These are phyloP conservation scores for Cataglyphis altisquamis DNA, from an alignment of 2,888 invertebrate species.

Conservation along the genomic window DNA sequence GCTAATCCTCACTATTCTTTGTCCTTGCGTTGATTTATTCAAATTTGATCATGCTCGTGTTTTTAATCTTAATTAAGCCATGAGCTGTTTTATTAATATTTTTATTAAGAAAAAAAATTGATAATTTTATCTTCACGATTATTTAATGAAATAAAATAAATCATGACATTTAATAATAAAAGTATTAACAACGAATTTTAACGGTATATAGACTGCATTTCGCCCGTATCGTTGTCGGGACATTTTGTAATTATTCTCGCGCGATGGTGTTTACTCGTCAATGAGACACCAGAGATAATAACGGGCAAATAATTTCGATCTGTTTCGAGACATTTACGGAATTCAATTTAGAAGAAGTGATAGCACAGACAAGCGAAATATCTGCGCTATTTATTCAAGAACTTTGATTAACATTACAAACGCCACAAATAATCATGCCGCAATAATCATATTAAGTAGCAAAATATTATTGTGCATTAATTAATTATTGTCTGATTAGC, in stretches of 20 bases:
- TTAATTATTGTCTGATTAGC: not conserved
- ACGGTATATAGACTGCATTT: not conserved
- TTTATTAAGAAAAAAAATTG: not conserved
- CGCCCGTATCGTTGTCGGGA: slow-evolving; percentile 18
- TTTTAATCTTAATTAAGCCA: slow-evolving; percentile 35
- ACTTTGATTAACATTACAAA: slow-evolving; percentile 15
- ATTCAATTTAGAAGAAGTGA: slow-evolving; percentile 31
- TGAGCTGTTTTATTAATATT: not conserved
- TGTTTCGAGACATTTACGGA: slow-evolving; percentile 50
- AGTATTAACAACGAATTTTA: slow-evolving; percentile 20
- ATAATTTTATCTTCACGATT: not conserved
- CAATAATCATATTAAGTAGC: not conserved
- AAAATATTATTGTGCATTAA: not conserved
- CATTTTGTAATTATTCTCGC: slow-evolving; percentile 64
- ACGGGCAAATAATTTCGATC: slow-evolving; percentile 59
- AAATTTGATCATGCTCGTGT: not conserved
- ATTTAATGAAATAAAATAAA: slow-evolving; percentile 14
- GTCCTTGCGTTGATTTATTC: slow-evolving; percentile 29
- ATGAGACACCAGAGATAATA: slow-evolving; percentile 43
- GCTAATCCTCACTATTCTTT: not conserved
- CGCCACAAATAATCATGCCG: not conserved
- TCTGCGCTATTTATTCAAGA: not conserved
- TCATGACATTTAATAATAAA: slow-evolving; percentile 4
- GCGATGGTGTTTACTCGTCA: slow-evolving; percentile 57
- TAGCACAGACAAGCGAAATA: slow-evolving; percentile 3